Conservation (phyloP, 2,888 invertebrate genomes). For the Catotricha subobsoleta region DNA sequence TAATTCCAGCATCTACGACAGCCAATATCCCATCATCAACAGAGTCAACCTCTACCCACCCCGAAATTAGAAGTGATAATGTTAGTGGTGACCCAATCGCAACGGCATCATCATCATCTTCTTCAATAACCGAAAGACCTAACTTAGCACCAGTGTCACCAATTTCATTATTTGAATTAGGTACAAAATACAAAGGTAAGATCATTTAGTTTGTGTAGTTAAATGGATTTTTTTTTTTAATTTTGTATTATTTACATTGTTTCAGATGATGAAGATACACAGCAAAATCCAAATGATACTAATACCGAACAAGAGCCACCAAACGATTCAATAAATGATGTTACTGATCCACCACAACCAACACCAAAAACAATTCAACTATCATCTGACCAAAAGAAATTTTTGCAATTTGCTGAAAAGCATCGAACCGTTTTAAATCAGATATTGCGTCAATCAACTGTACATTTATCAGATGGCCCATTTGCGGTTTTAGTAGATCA, state of each 20-base stretch:
- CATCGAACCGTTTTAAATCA: constrained; percentile 79
- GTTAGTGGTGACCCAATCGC: neutral
- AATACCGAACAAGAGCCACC: constrained; percentile 8
- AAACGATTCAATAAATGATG: constrained; percentile 26
- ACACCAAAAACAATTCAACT: constrained; percentile 20
- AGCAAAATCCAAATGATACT: neutral
- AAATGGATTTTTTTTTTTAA: neutral
- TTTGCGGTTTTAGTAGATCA: constrained; percentile 77
- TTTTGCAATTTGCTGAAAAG: constrained; percentile 70
- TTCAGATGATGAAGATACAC: neutral
- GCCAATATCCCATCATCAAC: constrained; percentile 1
- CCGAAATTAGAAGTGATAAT: neutral
- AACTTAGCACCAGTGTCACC: constrained; percentile 5
- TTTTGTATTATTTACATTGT: neutral
- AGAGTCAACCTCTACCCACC: neutral
- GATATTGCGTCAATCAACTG: constrained; percentile 62
- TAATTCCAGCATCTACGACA: neutral
- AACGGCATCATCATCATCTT: constrained; percentile 1
- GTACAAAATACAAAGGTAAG: no score
- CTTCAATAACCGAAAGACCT: neutral
- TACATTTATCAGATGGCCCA: constrained; percentile 66
- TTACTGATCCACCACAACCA: constrained; percentile 16
- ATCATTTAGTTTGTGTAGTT: no score
- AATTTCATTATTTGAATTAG: constrained; percentile 4
- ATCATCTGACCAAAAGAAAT: constrained; percentile 39